Percentiles rank a stretch among this genome's conserved stretches.
These are phyloP conservation scores for Prolemur simus DNA, from an alignment of 2,113 vertebrate genomes.

Conservation along the genomic window DNA sequence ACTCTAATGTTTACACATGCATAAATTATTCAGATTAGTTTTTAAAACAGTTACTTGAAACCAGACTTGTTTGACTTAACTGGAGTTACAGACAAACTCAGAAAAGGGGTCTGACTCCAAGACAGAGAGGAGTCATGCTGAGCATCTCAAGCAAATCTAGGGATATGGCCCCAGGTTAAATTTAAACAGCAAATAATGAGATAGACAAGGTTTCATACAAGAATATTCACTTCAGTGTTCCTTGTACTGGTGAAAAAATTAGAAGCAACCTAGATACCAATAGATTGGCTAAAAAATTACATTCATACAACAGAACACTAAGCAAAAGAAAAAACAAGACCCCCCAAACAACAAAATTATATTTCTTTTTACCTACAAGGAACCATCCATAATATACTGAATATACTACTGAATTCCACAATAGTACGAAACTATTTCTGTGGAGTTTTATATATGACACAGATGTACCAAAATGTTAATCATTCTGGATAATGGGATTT, in stretches of 20 bases:
- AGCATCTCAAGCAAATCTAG: not conserved
- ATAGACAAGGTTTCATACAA: not conserved
- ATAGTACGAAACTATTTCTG: not conserved
- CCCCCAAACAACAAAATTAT: not conserved
- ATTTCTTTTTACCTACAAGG: not conserved
- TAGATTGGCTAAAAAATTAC: not conserved
- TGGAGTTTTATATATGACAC: not conserved
- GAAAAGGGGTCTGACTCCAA: not conserved
- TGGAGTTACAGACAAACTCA: not conserved
- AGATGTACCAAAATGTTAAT: not conserved
- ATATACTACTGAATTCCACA: not conserved
- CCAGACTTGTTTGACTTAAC: not conserved
- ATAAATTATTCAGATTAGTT: slow-evolving; percentile 3
- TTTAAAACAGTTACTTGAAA: not conserved
- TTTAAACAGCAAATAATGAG: not conserved
- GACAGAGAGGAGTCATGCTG: not conserved
- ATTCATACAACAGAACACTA: not conserved
- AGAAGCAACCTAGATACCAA: not conserved
- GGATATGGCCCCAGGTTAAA: not conserved
- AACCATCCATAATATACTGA: not conserved
- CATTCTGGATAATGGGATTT: not conserved
- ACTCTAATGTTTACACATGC: not conserved
- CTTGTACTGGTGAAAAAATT: not conserved
- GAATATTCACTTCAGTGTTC: not conserved
- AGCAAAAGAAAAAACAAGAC: not conserved